Evolutionary conservation across 2,888 invertebrate species (phyloP), one percentile per base, ranked within the genome.

Genomic region (Petrolisthes manimaculis): DNA sequence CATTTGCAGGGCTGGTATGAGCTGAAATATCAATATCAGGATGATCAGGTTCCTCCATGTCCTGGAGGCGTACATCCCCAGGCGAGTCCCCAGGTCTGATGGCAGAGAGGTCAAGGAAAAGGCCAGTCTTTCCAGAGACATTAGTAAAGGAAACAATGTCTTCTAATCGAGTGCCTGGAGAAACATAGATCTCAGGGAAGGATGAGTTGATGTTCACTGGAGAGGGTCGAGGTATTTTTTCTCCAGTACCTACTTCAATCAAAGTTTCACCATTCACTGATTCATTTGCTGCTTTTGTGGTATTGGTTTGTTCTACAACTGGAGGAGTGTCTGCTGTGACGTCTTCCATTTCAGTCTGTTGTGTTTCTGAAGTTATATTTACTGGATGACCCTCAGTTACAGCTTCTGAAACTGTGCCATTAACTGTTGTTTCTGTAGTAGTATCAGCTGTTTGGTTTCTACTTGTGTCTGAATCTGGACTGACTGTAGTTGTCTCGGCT

Each of bases 161-260:
- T 67, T 85, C 79, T 6, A 85, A 69, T 21, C 85, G 85, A 56
- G 85, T 85, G 9, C 85, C 85, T 54, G 85, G 85, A 85, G 85
- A 85, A 53, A 85, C 85, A 79, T 69, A 85, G 8, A 79, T 79
- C 79, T 85, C 85, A 61, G 85, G 85, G 78, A 75, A 79, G 5
- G 77, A 8, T 9, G 24, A 51, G 61, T 56, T 85, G 18, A 6
- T 69, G 14, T 85, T 85, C 54, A 51, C 21, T 2, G 3, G n/a
- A 24, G 84, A 21, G 0, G 78, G 74, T 8, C 37, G 75, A 56
- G 75, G 84, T 9, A 61, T 37, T 56, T 84, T 61, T 18, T 81
- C 67, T 81, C 67, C 37, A 5, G 61, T 24, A 24, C 24, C 54
- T 1, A 67, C 37, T 37, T 12, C 24, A 67, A 51, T n/a, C 24